These are phyloP conservation scores for Tryphoninae sp. DNA, from an alignment of 2,888 invertebrate genomes.

Conservation along the genomic window DNA sequence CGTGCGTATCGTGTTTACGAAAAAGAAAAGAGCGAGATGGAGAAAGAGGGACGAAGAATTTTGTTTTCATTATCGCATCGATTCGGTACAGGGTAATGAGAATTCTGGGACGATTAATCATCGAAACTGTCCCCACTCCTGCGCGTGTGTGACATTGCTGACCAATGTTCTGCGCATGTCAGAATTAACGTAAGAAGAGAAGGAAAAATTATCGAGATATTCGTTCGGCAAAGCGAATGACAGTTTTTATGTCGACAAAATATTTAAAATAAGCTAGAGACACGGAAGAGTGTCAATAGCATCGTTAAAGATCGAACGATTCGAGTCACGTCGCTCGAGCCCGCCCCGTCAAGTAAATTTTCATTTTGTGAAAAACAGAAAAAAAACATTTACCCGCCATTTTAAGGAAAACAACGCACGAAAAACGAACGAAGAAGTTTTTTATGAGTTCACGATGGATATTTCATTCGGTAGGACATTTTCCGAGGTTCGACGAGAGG, in stretches of 20 bases:
- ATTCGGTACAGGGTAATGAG: background rate
- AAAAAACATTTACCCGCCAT: background rate
- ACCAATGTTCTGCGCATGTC: background rate
- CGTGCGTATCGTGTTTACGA: conserved; percentile 1
- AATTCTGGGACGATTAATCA: conserved; percentile 39
- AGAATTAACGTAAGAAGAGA: background rate
- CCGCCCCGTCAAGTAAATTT: background rate
- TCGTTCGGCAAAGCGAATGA: no score
- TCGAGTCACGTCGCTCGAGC: background rate
- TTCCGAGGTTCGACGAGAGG: conserved; percentile 25
- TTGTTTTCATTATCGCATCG: conserved; percentile 33
- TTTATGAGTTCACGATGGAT: background rate
- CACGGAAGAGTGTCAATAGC: background rate
- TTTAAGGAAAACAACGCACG: background rate
- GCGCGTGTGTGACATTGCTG: background rate
- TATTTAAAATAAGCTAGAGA: conserved; percentile 23
- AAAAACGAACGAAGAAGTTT: background rate
- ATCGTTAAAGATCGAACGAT: conserved; percentile 17
- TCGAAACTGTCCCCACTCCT: conserved; percentile 7
- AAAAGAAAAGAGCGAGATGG: conserved; percentile 22
- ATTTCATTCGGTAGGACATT: conserved; percentile 21
- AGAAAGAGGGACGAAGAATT: conserved; percentile 4
- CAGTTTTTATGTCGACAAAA: background rate
- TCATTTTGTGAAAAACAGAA: background rate
- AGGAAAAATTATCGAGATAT: no score